Conservation (phyloP, 2,888 invertebrate genomes). For the Drosophila ezoana region DNA sequence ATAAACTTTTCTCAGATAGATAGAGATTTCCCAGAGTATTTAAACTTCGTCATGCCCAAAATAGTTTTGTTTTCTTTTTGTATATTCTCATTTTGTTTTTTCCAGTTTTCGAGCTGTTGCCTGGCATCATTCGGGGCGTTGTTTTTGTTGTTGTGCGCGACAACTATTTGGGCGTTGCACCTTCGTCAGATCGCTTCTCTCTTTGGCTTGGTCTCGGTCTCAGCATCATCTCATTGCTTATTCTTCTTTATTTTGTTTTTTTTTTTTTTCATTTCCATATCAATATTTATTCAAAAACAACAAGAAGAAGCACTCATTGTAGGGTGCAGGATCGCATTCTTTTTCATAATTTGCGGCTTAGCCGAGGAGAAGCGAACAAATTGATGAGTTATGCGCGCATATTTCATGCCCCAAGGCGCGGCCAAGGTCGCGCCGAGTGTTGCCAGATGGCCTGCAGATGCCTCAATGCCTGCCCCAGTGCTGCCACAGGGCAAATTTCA, state of each 20-base stretch:
- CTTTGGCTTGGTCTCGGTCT: not conserved
- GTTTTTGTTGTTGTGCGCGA: conserved; percentile 37
- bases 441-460: conserved; percentile 56
- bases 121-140: conserved; percentile 20
- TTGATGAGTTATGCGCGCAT: conserved; percentile 34
- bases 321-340: conserved; percentile 55
- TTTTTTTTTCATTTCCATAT: conserved; percentile 49
- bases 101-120: conserved; percentile 23
- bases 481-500: conserved; percentile 5
- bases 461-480: not conserved
- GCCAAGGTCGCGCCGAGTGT: conserved; percentile 48
- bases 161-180: conserved; percentile 67
- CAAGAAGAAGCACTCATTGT: conserved; percentile 7
- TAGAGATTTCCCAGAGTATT: conserved; percentile 27
- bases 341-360: conserved; percentile 48
- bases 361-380: conserved; percentile 9
- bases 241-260: conserved; percentile 7
- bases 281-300: conserved; percentile 55
- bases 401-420: conserved; percentile 22
- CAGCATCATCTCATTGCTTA: conserved; percentile 24
- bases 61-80: not conserved
- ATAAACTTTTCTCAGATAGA: too few relatives aligned
- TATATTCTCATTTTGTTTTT: conserved; percentile 8
- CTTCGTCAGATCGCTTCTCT: conserved; percentile 36
- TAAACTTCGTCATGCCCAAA: conserved; percentile 8